Conservation (phyloP, 2,888 invertebrate genomes). For the Mesoligia furuncula region DNA sequence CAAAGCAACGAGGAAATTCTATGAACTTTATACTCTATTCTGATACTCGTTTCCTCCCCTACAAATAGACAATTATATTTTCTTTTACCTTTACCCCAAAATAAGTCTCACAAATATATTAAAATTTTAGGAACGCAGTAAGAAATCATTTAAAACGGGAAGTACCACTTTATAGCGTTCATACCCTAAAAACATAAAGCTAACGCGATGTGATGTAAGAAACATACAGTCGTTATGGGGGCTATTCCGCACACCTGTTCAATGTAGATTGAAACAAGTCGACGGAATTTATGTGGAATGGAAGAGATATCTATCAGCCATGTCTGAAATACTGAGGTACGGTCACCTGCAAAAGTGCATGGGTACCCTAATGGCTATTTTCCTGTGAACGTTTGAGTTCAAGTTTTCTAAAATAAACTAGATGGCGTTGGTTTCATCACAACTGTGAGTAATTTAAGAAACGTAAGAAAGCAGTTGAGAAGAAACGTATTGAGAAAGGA, state of each 20-base stretch:
- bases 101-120: neutral
- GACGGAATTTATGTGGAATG: conserved; percentile 41
- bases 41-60: too few species aligned
- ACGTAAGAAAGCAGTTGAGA: too few species aligned
- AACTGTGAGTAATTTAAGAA: too few species aligned
- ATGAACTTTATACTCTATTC: neutral
- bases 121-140: conserved; percentile 21
- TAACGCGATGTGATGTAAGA: conserved; percentile 60
- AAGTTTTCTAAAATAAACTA: too few species aligned
- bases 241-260: conserved; percentile 69
- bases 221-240: conserved; percentile 63
- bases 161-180: conserved; percentile 24
- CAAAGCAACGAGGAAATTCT: neutral
- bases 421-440: too few species aligned
- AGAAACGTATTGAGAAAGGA: too few species aligned
- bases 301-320: conserved; percentile 26
- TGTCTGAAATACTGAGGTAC: conserved; percentile 28
- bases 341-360: too few species aligned
- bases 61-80: neutral
- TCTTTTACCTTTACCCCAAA: neutral
- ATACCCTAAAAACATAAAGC: conserved; percentile 40
- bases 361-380: too few species aligned
- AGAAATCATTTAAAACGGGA: conserved; percentile 18
- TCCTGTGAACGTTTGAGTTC: too few species aligned
- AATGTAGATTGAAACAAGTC: conserved; percentile 64